A percentile compares a stretch with the other conserved stretches of the same genome.
Conservation (phyloP, 2,113 vertebrate species). For the Azemiops feae region DNA sequence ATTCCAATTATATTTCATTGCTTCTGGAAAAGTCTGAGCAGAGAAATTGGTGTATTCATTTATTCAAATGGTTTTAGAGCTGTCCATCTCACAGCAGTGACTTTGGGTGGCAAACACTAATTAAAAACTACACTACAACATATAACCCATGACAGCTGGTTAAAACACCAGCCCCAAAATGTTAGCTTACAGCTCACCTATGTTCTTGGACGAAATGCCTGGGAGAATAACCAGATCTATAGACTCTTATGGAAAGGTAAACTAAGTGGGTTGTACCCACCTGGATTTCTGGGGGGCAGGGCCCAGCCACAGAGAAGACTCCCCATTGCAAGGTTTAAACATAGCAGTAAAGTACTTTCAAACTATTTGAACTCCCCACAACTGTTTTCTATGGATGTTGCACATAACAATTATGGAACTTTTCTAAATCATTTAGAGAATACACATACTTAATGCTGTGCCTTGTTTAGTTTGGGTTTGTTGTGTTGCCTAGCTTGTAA, state of each 20-base stretch:
- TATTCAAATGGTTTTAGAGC: not conserved
- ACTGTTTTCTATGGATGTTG: not conserved
- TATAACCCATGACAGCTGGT: not conserved
- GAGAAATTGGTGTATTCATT: constrained; percentile 32
- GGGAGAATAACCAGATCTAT: not conserved
- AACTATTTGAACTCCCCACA: not conserved
- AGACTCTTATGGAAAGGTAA: not conserved
- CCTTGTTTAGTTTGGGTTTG: not conserved
- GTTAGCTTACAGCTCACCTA: not conserved
- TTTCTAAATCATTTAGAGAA: not conserved
- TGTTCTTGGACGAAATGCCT: not conserved
- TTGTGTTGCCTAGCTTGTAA: not conserved
- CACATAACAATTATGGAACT: not conserved
- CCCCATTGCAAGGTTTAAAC: not conserved
- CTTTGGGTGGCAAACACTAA: not conserved
- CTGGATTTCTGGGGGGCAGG: not conserved
- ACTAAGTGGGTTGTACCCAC: not conserved
- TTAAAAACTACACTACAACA: not conserved
- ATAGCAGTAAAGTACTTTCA: not conserved
- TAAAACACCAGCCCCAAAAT: not conserved
- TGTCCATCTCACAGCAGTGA: not conserved
- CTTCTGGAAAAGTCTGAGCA: not conserved
- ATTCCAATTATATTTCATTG: constrained; percentile 10
- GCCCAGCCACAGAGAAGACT: not conserved
- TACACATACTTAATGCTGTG: not conserved